Conservation (phyloP, 2,888 invertebrate genomes). For the Lysandra coridon region DNA sequence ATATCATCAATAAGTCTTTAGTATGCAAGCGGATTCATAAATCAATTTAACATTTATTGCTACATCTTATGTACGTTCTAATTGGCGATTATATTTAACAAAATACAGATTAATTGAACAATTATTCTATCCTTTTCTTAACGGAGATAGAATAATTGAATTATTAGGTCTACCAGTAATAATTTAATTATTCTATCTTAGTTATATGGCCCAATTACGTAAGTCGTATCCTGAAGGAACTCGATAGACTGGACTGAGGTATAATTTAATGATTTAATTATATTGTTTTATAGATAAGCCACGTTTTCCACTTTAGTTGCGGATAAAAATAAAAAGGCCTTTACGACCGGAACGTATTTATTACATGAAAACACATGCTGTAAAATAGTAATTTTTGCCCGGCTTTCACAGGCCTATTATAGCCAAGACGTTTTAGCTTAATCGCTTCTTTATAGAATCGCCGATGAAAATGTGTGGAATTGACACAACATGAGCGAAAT, state of each 20-base stretch:
- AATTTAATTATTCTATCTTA: not conserved
- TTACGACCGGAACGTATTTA: not conserved
- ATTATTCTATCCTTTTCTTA: not conserved
- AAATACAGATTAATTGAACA: not conserved
- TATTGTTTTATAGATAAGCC: not conserved
- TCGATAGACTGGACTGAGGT: not conserved
- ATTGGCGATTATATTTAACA: not conserved
- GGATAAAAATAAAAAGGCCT: not conserved
- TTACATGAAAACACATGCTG: not conserved
- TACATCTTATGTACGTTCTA: not conserved
- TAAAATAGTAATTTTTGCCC: not conserved
- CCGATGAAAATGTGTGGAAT: too few relatives aligned
- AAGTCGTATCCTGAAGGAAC: not conserved
- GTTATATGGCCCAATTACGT: not conserved
- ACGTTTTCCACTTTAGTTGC: not conserved
- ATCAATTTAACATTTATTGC: not conserved
- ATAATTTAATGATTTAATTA: not conserved
- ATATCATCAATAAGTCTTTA: too few relatives aligned
- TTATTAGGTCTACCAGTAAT: not conserved
- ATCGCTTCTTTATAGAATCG: too few relatives aligned
- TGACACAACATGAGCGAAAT: too few relatives aligned
- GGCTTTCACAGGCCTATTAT: not conserved
- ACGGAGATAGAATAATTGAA: not conserved
- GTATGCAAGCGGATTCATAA: not conserved
- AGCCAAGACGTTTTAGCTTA: not conserved